Percentiles rank a stretch among this genome's conserved stretches.
Conservation (phyloP, 2,888 invertebrate genomes). For the Acanthococcus lagerstroemiae region DNA sequence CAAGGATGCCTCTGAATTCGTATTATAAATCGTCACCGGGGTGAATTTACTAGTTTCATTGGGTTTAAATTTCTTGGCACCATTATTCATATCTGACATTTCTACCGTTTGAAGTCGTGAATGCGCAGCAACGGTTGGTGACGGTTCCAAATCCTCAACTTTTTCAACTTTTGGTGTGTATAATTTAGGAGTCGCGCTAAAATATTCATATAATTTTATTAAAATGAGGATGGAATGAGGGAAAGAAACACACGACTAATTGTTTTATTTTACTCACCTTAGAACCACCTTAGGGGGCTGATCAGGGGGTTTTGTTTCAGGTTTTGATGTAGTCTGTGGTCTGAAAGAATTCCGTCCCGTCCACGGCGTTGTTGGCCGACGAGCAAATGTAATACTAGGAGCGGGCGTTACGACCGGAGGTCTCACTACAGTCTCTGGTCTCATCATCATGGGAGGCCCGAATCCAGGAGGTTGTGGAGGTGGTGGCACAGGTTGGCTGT, state of each 20-base stretch:
- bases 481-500: slow-evolving; percentile 10
- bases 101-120: slow-evolving; percentile 21
- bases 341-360: not conserved
- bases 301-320: slow-evolving; percentile 14
- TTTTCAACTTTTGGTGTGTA: slow-evolving; percentile 43
- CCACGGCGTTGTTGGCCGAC: not conserved
- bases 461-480: slow-evolving; percentile 15
- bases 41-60: slow-evolving; percentile 34
- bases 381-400: not conserved
- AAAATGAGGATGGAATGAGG: not conserved
- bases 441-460: slow-evolving; percentile 2
- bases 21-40: slow-evolving; percentile 28
- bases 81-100: slow-evolving; percentile 20
- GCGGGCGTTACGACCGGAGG: not conserved
- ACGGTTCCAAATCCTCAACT: slow-evolving; percentile 38
- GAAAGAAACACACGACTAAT: not conserved
- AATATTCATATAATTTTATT: no score
- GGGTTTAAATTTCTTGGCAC: slow-evolving; percentile 10
- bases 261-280: not conserved
- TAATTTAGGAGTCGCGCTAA: slow-evolving; percentile 44
- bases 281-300: slow-evolving; percentile 13
- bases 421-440: slow-evolving; percentile 11
- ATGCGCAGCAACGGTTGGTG: slow-evolving; percentile 17
- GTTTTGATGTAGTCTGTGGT: not conserved
- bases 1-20: slow-evolving; percentile 19